phyloP scores from a whole-genome alignment of 2,113 vertebrate genomes.

The Formicarius rufipectus region DNA sequence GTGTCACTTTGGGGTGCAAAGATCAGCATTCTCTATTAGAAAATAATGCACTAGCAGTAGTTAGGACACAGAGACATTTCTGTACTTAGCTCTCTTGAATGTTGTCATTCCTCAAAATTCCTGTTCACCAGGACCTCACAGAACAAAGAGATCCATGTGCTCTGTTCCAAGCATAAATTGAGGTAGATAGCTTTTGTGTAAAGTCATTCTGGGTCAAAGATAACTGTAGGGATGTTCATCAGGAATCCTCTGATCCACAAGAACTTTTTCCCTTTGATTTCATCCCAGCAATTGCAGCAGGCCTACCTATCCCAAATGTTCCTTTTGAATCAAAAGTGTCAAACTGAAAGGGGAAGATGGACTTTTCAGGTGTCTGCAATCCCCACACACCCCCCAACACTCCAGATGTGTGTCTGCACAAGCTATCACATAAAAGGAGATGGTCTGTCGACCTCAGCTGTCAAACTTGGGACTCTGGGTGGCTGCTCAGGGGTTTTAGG shows the following conservation, averaged over 20 bases:
- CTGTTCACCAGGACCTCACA: background rate
- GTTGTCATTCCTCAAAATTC: background rate
- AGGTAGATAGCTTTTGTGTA: background rate
- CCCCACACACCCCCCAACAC: accelerated
- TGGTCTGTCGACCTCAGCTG: background rate
- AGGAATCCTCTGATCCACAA: background rate
- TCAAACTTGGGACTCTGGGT: background rate
- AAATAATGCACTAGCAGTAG: background rate
- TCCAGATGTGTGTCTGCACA: background rate
- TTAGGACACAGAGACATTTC: background rate
- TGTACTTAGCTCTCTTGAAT: background rate
- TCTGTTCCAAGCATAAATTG: background rate
- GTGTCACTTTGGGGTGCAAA: background rate
- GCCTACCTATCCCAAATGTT: background rate
- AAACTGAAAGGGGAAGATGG: background rate
- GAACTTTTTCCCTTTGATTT: background rate
- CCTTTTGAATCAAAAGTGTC: background rate
- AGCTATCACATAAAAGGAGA: background rate
- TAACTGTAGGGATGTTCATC: background rate
- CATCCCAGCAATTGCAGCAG: background rate
- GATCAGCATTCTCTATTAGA: background rate
- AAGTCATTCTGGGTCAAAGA: background rate
- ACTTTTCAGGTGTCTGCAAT: background rate
- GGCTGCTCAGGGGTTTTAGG: background rate
- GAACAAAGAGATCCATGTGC: background rate